Base-by-base conservation (phyloP, 1,140 invertebrate genomes). In the Panagrolaimus sp. region DNA sequence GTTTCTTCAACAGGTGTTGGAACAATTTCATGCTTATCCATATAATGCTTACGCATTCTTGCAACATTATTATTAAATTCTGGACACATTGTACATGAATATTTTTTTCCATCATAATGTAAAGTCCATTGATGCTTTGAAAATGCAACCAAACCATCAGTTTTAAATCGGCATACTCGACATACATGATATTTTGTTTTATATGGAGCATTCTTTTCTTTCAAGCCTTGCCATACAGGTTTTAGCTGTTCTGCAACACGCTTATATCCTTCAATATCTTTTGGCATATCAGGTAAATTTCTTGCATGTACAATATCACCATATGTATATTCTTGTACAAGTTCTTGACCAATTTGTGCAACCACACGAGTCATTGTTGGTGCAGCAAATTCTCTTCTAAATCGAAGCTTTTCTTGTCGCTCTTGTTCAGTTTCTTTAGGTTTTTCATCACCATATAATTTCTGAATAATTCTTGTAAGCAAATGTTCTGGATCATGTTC, bases 221-320 rank as follows among this genome's bases (percentile, higher is more conserved):
- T 74, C 13, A 82, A 61, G 13, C 70, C 68, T 57, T 82, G 74
- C 81, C 78, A 82, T 5, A 82, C 79, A 9, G 80, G 80, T 68
- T 76, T 79, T 16, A 82, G 70, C 53, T 82, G 80, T 14, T 77
- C 74, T 14, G 81, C 80, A 9, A 82, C 79, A 78, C 82, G 47
- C 57, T 83, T 81, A 66, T 82, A 82, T 1, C 79, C 81, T 45
- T 82, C 80, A 46, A 82, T 73, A 57, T 80, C 83, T 44, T 81
- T 82, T 9, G 80, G 79, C 31, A 73, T 70, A 65, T 82, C 80
- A 5, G 80, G 80, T 13, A 82, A 48, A 76, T 82, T 82, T 14
- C 73, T 67, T 1, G 79, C 81, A 67, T 83, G 79, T 11, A 81
- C 81, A 64, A 82, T 82, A 66, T 82, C 80, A 42, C 66, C 77